Evolutionary conservation across 2,888 invertebrate species (phyloP), one percentile per base, ranked within the genome.

Genomic region (Himalopsyche japonica): DNA sequence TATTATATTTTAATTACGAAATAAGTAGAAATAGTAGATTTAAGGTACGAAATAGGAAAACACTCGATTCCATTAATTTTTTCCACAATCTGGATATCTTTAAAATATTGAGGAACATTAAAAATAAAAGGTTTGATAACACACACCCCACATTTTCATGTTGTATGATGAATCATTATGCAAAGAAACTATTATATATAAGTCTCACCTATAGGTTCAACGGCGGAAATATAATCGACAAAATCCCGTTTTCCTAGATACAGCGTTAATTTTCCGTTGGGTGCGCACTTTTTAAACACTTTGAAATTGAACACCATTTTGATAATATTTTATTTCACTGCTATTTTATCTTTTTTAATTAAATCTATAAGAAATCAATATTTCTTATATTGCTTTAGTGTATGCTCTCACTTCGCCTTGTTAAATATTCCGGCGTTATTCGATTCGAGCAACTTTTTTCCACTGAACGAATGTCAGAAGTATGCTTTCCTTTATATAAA

Each of bases 291-390:
- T 91, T 98, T 98, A 91, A 95, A 98, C 89, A 98, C 97, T 91
- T 96, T 96, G 90, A 97, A 97, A 90, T 97, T 97, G 89, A 95
- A 95, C 90, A 97, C 97, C 98, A 97, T 97, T 87, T 90, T 94
- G 88, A 64, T 70, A 78, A 79, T 79, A 24, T 20, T 57, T 57
- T 57, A 24, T 20, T 27, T 15, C 70, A 30, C 70, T 37, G 47
- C n/a, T 78, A 18, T 43, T 15, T 18, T 78, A 27, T 12, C 1
- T 32, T 34, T 37, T 78, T 78, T 15, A 34, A 37, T 78, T 30
- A 78, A 78, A 78, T 37, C 30, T 57, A 8, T 10, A 27, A 70
- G 30, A 70, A 70, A 30, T 27, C 70, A 70, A 70, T 70, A 27
- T 27, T 3, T 15, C 15, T 70, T 70, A 70, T 70, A 70, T 70